Conservation (phyloP, 2,797 vertebrate species). For the Gila robusta region DNA sequence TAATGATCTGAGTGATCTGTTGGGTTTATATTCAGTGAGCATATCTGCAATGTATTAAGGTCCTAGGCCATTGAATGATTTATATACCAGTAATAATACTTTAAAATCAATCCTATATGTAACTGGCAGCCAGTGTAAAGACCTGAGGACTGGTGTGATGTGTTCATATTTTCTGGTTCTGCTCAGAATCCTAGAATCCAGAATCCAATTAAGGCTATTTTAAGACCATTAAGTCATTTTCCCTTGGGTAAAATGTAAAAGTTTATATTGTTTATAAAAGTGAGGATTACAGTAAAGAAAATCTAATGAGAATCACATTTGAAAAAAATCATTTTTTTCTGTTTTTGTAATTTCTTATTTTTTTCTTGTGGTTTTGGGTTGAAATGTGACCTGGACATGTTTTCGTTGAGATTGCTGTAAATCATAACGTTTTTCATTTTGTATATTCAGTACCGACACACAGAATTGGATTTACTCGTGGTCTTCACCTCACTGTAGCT, state of each 20-base stretch:
- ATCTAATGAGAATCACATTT: neutral
- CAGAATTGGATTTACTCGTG: neutral
- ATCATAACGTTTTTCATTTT: neutral
- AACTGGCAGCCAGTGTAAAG: too few relatives aligned
- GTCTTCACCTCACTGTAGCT: slow-evolving; percentile 7
- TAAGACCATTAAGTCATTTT: neutral
- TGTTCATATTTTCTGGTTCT: too few relatives aligned
- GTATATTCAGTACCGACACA: neutral
- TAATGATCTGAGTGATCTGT: too few relatives aligned
- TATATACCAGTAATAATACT: too few relatives aligned
- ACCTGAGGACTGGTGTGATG: too few relatives aligned
- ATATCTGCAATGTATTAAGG: too few relatives aligned
- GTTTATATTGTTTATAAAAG: neutral
- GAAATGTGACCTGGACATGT: neutral
- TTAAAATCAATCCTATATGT: too few relatives aligned
- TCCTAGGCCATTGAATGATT: too few relatives aligned
- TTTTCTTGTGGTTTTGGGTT: neutral
- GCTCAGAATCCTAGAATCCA: too few relatives aligned
- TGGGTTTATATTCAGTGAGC: too few relatives aligned
- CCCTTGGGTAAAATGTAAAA: neutral
- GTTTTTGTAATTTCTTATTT: neutral
- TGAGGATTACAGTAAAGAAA: neutral
- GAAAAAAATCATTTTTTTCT: neutral
- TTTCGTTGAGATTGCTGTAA: neutral
- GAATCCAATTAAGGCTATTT: neutral